Percentiles rank a stretch among this genome's conserved stretches.
These are phyloP conservation scores for Tragopan temminckii DNA, from an alignment of 2,797 vertebrate genomes.

Conservation along the genomic window DNA sequence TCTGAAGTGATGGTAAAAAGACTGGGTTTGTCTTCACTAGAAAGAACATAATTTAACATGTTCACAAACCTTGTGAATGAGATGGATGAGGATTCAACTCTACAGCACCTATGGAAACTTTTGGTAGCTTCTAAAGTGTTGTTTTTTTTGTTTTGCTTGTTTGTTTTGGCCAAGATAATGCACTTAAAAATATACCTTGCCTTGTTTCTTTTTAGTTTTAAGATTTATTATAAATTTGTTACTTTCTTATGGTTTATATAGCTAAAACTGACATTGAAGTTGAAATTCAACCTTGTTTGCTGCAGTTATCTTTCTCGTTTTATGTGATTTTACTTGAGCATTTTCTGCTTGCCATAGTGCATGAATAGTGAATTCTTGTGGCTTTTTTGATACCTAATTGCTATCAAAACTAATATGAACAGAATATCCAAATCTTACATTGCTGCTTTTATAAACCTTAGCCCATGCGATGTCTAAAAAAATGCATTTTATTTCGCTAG, in stretches of 20 bases:
- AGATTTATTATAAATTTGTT: neutral
- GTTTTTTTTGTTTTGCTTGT: neutral
- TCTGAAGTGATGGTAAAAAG: neutral
- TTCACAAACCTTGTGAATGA: neutral
- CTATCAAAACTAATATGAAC: neutral
- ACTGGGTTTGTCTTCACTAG: neutral
- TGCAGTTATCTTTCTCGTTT: neutral
- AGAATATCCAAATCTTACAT: neutral
- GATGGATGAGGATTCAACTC: neutral
- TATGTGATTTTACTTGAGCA: neutral
- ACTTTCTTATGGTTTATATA: neutral
- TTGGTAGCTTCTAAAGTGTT: neutral
- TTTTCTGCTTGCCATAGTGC: neutral
- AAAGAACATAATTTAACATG: neutral
- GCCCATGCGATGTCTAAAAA: neutral
- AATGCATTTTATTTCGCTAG: neutral
- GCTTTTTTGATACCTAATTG: neutral
- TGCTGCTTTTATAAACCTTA: neutral
- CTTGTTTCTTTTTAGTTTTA: neutral
- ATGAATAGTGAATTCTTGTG: neutral
- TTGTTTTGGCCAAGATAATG: neutral
- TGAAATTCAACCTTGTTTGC: neutral
- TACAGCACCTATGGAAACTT: neutral
- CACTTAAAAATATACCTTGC: neutral
- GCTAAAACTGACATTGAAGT: neutral